Evolutionary conservation across 2,797 vertebrate species (phyloP), one percentile per base, ranked within the genome.

Genomic region (Delichon dasypus): DNA sequence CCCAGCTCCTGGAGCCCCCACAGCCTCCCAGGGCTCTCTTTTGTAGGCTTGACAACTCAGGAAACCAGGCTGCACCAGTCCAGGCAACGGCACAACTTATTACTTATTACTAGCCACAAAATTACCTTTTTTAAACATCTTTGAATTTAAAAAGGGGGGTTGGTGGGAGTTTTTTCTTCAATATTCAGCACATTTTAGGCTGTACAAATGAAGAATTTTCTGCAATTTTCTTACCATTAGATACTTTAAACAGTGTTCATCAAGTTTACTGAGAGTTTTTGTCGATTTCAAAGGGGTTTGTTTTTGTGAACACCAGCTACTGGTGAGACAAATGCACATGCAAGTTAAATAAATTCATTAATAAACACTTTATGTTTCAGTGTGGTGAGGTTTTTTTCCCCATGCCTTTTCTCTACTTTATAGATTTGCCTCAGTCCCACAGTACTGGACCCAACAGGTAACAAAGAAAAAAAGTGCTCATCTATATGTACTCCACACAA

Each of bases 221-320:
- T 97, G 96, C 95, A 93, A 96, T 85, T 98, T 98, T 98, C 97
- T 97, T 97, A 97, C 67, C 87, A 91, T 90, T 96, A 92, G 89
- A 45, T 97, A 97, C 95, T 97, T 97, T 74, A 79, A 96, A 87
- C 58, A 47, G 87, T 89, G 88, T 94, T 97, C 94, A 93, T 96
- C 44, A 25, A 96, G 71, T 97, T 97, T 95, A 95, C 93, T 88
- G 94, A 92, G 94, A 89, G 87, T n/a, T 96, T 97, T 91, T 96
- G 94, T 97, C 20, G 3, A 66, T 95, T 97, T 94, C 89, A 91
- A 44, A 90, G 80, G 30, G 77, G 2, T 8, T 73, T 80, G 38
- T 91, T 97, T 97, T 95, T 97, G 95, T 97, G 96, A 94, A 55
- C 96, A 94, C 95, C 96, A 89, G 66, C 58, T 94, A 79, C 92